phyloP scores from a whole-genome alignment of 2,113 vertebrate species.

The Proteles cristata region DNA sequence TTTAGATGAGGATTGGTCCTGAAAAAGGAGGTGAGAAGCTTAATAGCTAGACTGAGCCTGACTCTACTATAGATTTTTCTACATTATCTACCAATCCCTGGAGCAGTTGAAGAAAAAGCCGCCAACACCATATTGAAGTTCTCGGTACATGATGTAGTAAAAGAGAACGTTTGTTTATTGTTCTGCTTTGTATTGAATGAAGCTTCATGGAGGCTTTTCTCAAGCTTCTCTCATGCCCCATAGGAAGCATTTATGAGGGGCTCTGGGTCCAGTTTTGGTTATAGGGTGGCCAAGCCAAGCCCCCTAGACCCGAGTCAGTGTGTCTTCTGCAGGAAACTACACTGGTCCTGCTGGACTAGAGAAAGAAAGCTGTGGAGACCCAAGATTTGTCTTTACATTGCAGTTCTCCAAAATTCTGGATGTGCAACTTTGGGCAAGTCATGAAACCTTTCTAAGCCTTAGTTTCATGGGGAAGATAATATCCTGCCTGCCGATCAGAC shows the following conservation, averaged over 20 bases:
- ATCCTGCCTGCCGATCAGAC: background rate
- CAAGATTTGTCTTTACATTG: background rate
- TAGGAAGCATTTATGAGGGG: background rate
- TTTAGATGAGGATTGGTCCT: background rate
- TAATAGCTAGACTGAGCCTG: background rate
- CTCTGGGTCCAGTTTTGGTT: background rate
- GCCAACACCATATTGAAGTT: background rate
- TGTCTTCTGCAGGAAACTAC: background rate
- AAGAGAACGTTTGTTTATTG: background rate
- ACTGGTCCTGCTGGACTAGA: background rate
- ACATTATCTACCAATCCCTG: background rate
- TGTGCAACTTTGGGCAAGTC: background rate
- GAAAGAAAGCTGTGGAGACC: background rate
- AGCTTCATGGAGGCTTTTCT: background rate
- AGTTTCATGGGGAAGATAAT: background rate
- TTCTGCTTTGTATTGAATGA: background rate
- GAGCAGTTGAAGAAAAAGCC: background rate
- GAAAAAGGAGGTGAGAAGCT: background rate
- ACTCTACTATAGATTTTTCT: background rate
- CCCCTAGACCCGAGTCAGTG: background rate
- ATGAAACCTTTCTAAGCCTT: background rate
- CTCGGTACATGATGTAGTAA: background rate
- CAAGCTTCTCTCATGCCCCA: background rate
- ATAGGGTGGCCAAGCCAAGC: background rate
- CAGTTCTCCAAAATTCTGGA: background rate